phyloP scores from a whole-genome alignment of 2,113 vertebrate species.

The Verasper variegatus region DNA sequence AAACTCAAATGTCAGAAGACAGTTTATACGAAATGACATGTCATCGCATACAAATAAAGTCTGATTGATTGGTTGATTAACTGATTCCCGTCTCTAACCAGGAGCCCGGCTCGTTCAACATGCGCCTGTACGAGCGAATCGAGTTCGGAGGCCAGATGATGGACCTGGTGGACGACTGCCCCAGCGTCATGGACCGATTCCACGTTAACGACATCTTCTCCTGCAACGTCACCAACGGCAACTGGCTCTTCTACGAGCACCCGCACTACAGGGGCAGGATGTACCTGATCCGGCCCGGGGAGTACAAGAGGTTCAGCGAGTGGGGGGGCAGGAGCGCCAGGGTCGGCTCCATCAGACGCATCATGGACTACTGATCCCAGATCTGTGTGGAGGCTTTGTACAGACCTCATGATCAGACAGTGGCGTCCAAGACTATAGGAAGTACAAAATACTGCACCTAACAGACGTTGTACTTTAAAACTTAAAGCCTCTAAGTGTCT shows the following conservation, averaged over 20 bases:
- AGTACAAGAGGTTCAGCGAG: slow-evolving; percentile 78
- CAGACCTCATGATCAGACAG: background rate
- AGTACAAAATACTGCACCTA: background rate
- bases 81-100: slow-evolving; percentile 15
- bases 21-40: too few relatives aligned
- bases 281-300: slow-evolving; percentile 74
- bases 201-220: slow-evolving; percentile 72
- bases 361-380: slow-evolving; percentile 58
- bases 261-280: slow-evolving; percentile 73
- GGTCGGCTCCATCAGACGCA: slow-evolving; percentile 77
- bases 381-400: background rate
- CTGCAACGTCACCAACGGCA: slow-evolving; percentile 73
- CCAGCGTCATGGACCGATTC: slow-evolving; percentile 69
- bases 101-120: slow-evolving; percentile 49
- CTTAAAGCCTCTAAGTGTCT: too few relatives aligned
- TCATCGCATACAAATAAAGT: background rate
- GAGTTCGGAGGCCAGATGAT: slow-evolving; percentile 78
- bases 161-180: slow-evolving; percentile 74
- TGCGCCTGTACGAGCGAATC: slow-evolving; percentile 71
- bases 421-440: background rate
- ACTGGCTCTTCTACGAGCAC: slow-evolving; percentile 79
- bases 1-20: too few relatives aligned
- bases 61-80: background rate
- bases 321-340: slow-evolving; percentile 72
- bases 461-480: background rate